A percentile compares a stretch with the other conserved stretches of the same genome.
These are phyloP conservation scores for Oreamnos americanus DNA, from an alignment of 2,113 vertebrate genomes.

Conservation along the genomic window DNA sequence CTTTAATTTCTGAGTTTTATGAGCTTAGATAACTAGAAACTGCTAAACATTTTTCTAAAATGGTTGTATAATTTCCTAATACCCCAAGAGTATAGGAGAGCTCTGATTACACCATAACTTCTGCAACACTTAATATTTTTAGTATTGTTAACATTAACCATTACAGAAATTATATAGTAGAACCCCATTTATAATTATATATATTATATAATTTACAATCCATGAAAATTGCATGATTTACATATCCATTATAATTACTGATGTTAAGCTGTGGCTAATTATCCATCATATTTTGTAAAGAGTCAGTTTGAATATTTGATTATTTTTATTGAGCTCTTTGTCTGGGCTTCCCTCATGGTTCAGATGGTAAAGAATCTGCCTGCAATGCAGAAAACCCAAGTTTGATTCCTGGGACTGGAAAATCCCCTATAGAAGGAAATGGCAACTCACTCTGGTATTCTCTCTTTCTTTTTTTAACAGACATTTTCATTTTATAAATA, in stretches of 20 bases:
- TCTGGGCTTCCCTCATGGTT: neutral
- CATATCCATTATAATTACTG: neutral
- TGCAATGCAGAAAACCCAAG: neutral
- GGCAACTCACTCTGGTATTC: neutral
- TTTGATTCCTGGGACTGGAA: neutral
- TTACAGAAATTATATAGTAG: neutral
- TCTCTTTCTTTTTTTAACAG: neutral
- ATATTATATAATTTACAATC: neutral
- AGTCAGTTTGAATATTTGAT: neutral
- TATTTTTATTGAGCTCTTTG: neutral
- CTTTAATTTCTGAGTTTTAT: neutral
- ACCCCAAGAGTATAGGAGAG: neutral
- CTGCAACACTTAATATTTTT: neutral
- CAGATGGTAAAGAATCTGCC: neutral
- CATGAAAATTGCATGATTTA: neutral
- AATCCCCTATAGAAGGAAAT: neutral
- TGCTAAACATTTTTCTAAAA: neutral
- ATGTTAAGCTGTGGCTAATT: neutral
- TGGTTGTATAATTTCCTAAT: neutral
- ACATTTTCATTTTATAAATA: conserved; percentile 16
- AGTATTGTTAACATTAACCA: neutral
- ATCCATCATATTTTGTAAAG: neutral
- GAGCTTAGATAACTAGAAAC: neutral
- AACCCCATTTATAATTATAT: neutral
- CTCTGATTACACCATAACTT: neutral